Percentiles rank a stretch among this genome's conserved stretches.
Evolutionary conservation across 2,888 invertebrate species (phyloP).

Genomic region (Drosophila fungiperda): DNA sequence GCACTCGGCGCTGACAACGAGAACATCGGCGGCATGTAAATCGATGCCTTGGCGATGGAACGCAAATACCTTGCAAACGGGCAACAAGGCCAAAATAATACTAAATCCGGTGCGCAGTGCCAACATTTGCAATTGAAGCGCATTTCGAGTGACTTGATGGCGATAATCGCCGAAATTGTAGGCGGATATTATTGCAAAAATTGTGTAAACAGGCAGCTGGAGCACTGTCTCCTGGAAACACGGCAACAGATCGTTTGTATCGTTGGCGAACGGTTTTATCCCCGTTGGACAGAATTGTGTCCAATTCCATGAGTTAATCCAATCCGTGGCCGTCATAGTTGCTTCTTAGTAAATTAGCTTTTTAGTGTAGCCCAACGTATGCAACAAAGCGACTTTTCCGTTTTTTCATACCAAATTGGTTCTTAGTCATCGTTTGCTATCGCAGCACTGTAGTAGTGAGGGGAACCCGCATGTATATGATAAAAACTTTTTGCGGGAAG

Average conservation of each 20-base stretch:
- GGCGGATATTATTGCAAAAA: slow-evolving; percentile 92
- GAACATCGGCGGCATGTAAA: slow-evolving; percentile 89
- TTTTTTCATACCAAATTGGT: slow-evolving; percentile 43
- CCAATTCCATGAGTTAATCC: slow-evolving; percentile 88
- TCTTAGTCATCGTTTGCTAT: slow-evolving; percentile 70
- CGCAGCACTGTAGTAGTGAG: slow-evolving; percentile 10
- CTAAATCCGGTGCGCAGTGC: slow-evolving; percentile 88
- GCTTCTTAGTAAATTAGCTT: background rate
- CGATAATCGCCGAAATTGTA: slow-evolving; percentile 91
- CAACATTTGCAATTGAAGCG: slow-evolving; percentile 88
- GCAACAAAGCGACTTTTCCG: slow-evolving; percentile 13
- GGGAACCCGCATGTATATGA: slow-evolving; percentile 23
- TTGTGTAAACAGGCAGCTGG: slow-evolving; percentile 90
- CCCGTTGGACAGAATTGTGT: slow-evolving; percentile 91
- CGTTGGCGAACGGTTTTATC: slow-evolving; percentile 89
- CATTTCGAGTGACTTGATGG: slow-evolving; percentile 86
- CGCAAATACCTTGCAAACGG: slow-evolving; percentile 89
- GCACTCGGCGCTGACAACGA: slow-evolving; percentile 89
- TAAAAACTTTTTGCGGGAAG: slow-evolving; percentile 33
- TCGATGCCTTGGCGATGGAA: slow-evolving; percentile 86
- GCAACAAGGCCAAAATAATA: slow-evolving; percentile 88
- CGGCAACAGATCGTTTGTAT: slow-evolving; percentile 90
- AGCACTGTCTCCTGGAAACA: slow-evolving; percentile 95
- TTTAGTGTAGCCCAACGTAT: slow-evolving; percentile 11
- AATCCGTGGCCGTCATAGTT: slow-evolving; percentile 56